Conservation (phyloP, 1,140 invertebrate species). For the Oedothorax gibbosus region DNA sequence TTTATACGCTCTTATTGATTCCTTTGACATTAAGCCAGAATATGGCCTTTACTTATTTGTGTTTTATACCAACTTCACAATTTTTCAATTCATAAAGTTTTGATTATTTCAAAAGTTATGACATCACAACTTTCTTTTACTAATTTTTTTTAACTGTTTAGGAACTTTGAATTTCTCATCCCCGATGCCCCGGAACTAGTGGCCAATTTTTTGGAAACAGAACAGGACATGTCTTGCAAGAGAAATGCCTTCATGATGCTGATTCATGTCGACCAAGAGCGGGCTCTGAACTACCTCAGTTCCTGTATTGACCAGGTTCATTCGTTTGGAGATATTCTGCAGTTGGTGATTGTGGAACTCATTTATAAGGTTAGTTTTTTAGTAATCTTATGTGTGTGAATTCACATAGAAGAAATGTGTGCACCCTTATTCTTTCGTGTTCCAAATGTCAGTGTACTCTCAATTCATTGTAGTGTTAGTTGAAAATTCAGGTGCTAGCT, state of each 20-base stretch:
- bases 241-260: constrained; percentile 99
- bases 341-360: constrained; percentile 98
- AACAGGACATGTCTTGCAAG: constrained; percentile 99
- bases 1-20: no score
- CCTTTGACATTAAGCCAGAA: no score
- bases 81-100: no score
- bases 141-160: constrained; percentile 66
- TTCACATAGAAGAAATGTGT: no score
- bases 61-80: no score
- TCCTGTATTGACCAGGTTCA: constrained; percentile 90
- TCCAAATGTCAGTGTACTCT: no score
- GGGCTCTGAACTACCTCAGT: constrained; percentile 91
- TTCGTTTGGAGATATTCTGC: constrained; percentile 96
- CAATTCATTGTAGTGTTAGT: no score
- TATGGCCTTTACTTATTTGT: no score
- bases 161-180: constrained; percentile 98
- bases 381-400: neutral
- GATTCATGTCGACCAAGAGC: constrained; percentile 91
- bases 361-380: constrained; percentile 90
- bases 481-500: no score
- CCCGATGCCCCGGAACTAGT: constrained; percentile 98
- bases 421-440: no score
- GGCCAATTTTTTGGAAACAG: constrained; percentile 92
- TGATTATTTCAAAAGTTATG: no score
- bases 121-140: no score